Conservation (phyloP, 2,797 vertebrate genomes). For the Poecilia wingei region DNA sequence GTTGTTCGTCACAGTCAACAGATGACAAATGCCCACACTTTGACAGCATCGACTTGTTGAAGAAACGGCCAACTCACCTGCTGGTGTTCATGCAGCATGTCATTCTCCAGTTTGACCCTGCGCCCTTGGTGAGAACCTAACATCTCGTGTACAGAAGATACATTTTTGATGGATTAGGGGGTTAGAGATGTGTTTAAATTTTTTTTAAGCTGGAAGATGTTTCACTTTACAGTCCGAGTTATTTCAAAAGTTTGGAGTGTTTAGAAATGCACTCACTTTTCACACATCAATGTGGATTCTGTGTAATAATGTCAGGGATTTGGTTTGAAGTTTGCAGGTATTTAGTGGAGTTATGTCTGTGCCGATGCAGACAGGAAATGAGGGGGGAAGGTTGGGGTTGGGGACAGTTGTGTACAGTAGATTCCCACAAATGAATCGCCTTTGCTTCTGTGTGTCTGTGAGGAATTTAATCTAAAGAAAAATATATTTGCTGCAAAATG, state of each 20-base stretch:
- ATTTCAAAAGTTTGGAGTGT: background rate
- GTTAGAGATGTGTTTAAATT: background rate
- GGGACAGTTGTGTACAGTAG: background rate
- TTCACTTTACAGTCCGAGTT: background rate
- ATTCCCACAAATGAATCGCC: background rate
- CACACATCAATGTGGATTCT: background rate
- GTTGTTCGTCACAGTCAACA: constrained; percentile 64
- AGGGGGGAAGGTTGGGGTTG: background rate
- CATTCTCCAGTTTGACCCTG: constrained; percentile 90
- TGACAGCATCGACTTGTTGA: constrained; percentile 84
- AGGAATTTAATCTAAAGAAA: background rate
- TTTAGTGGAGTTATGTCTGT: background rate
- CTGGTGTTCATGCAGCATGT: constrained; percentile 91
- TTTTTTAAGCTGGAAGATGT: background rate
- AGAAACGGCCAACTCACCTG: constrained; percentile 84
- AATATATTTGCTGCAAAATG: background rate
- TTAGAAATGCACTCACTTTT: background rate
- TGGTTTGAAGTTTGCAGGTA: background rate
- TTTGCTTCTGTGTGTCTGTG: background rate
- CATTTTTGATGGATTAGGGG: background rate
- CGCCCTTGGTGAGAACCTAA: constrained; percentile 85
- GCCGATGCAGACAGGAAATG: no score
- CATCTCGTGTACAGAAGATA: background rate
- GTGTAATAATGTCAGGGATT: background rate
- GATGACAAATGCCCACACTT: constrained; percentile 85